Conservation (phyloP, 23 tunicate genomes). For the Aplidium turbinatum region DNA sequence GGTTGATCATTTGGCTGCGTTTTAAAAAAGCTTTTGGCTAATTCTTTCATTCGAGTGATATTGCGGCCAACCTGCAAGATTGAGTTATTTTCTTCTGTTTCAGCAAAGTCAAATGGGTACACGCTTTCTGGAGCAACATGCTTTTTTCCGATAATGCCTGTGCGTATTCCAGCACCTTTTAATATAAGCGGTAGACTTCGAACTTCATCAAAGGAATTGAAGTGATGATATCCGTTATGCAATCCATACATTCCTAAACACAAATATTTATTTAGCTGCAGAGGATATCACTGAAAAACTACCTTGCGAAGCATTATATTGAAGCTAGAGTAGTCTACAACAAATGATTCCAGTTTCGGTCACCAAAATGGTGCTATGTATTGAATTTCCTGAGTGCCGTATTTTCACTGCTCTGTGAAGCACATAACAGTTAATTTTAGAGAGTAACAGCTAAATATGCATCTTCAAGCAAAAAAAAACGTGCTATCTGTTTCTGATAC, state of each 20-base stretch:
- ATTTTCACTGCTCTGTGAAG: too few relatives aligned
- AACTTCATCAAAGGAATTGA: slow-evolving; percentile 75
- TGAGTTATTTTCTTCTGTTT: slow-evolving; percentile 81
- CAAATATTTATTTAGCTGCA: too few relatives aligned
- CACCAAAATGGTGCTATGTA: too few relatives aligned
- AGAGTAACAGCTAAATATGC: too few relatives aligned
- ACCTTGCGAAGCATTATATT: too few relatives aligned
- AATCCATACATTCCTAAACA: slow-evolving; percentile 83
- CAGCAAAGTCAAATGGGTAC: slow-evolving; percentile 85
- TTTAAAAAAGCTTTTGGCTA: slow-evolving; percentile 45
- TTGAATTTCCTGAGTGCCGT: too few relatives aligned
- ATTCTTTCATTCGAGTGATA: slow-evolving; percentile 74
- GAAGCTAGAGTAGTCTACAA: too few relatives aligned
- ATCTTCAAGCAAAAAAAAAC: too few relatives aligned
- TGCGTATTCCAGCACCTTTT: slow-evolving; percentile 37
- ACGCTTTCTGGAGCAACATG: slow-evolving; percentile 80
- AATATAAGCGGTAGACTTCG: slow-evolving; percentile 64
- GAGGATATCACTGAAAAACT: too few relatives aligned
- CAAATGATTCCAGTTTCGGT: too few relatives aligned
- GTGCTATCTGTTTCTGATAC: too few relatives aligned
- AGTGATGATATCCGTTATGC: slow-evolving; percentile 84
- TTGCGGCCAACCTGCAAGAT: slow-evolving; percentile 85
- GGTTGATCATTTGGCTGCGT: slow-evolving; percentile 37
- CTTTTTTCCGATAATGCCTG: slow-evolving; percentile 86
- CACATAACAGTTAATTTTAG: too few relatives aligned